A percentile compares a stretch with the other conserved stretches of the same genome.
Evolutionary conservation across 2,113 vertebrate genomes (phyloP).

Genomic region (Chauna torquata): DNA sequence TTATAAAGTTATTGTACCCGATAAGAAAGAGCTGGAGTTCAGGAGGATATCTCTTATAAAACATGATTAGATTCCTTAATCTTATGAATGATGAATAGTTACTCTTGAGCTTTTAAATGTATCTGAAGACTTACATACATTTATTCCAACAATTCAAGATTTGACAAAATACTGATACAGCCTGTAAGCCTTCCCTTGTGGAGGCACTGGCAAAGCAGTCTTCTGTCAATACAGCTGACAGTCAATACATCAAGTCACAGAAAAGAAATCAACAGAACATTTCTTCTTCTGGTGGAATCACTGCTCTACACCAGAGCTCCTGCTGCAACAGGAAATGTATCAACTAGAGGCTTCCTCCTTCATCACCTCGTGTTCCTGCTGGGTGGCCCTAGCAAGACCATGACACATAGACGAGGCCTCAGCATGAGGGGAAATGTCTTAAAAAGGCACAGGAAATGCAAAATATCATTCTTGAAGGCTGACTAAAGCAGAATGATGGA

Average conservation of each 20-base stretch:
- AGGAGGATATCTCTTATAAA: neutral
- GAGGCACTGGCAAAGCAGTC: neutral
- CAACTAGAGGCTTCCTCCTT: neutral
- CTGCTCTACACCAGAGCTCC: neutral
- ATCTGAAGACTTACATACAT: slow-evolving; percentile 7
- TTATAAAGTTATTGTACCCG: slow-evolving; percentile 27
- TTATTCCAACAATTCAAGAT: slow-evolving; percentile 7
- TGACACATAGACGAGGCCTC: fast-evolving
- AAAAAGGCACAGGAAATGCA: neutral
- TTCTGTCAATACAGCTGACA: neutral
- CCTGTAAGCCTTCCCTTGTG: neutral
- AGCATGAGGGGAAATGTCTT: neutral
- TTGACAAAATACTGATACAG: neutral
- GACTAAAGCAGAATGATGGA: neutral
- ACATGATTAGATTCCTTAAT: slow-evolving; percentile 12
- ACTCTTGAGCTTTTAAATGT: neutral
- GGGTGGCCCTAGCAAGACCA: neutral
- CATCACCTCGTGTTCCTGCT: neutral
- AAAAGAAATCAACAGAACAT: neutral
- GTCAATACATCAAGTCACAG: neutral
- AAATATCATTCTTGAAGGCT: neutral
- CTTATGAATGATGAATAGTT: slow-evolving; percentile 30
- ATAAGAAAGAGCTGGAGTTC: slow-evolving; percentile 22
- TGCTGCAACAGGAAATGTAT: neutral
- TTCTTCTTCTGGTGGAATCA: neutral